Evolutionary conservation across 2,797 vertebrate species (phyloP), one percentile per base, ranked within the genome.

Genomic region (Clarias platycephalus): DNA sequence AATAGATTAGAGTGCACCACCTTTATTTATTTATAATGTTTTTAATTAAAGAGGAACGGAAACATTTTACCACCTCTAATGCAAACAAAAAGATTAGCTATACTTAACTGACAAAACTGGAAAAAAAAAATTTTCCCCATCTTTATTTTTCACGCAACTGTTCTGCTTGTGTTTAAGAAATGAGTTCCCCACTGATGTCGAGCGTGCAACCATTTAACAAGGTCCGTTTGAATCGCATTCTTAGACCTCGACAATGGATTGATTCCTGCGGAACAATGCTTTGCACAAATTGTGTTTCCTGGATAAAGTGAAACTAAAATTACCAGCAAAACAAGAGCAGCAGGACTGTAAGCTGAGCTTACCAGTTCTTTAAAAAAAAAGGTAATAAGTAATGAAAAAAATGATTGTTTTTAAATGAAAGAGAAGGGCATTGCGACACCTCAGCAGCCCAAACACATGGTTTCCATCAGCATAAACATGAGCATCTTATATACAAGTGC

Each of bases 241-340:
- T 26, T 63, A 13, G 53, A 10, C 55, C 10, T 5, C 1, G 34
- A 77, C 55, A 58, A 58, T 34, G 10, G 34, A 58, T 1, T 77
- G 28, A 34, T 58, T 58, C 28, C 28, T 34, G 9, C 24, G 1
- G 71, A 3, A 53, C 71, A 26, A 53, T 76, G 1, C 37, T 76
- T 74, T 74, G 49, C 58, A 78, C 31, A 63, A 44, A 37, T 63
- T 13, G 22, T 13, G 22, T 63, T 78, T 78, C 22, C 76, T 62
- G 76, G 26, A 62, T 78, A 9, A 80, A 80, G 77, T 49, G 37
- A 66, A 80, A 80, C 16, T 49, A 66, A 79, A 63, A 26, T 37
- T 26, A 40, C 40, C 34, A 40, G 34, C 3, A 24, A 66, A 80
- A 80, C 62, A 66, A n/a, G 24, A 80, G n/a, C 77, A 80, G 40